phyloP scores from a whole-genome alignment of 2,888 invertebrate species.

The Cephus runcator region DNA sequence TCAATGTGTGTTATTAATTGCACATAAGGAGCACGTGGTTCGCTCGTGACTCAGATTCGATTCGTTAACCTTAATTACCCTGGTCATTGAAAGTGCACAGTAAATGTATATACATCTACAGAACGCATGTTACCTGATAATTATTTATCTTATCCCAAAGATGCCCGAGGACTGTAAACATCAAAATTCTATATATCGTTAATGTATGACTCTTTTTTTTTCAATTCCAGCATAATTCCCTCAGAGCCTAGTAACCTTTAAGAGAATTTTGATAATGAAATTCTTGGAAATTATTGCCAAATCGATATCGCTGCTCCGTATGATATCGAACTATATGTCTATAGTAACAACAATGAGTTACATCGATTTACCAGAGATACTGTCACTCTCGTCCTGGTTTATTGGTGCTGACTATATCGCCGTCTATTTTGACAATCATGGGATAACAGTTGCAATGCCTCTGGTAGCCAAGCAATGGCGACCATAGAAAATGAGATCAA shows the following conservation, averaged over 20 bases:
- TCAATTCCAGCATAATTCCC: not conserved
- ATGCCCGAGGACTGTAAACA: not conserved
- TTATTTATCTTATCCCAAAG: not conserved
- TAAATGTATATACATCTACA: not conserved
- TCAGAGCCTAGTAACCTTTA: not conserved
- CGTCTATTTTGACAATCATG: conserved; percentile 2
- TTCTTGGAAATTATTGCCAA: conserved; percentile 2
- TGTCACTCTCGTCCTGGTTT: conserved; percentile 3
- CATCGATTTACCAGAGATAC: not conserved
- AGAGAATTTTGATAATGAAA: not conserved
- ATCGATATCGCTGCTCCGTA: not conserved
- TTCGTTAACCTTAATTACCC: not conserved
- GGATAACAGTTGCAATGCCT: not conserved
- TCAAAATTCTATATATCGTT: not conserved
- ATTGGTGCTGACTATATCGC: conserved; percentile 6
- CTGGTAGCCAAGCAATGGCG: not conserved
- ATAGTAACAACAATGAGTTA: not conserved
- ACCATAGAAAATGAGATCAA: not conserved
- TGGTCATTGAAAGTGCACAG: not conserved
- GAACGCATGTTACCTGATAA: not conserved
- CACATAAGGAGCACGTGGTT: not conserved
- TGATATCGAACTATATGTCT: not conserved
- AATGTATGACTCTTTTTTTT: too few species aligned
- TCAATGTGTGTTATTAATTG: not conserved
- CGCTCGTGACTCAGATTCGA: not conserved